These are phyloP conservation scores for Heptranchias perlo DNA, from an alignment of 2,113 vertebrate species.

Conservation along the genomic window DNA sequence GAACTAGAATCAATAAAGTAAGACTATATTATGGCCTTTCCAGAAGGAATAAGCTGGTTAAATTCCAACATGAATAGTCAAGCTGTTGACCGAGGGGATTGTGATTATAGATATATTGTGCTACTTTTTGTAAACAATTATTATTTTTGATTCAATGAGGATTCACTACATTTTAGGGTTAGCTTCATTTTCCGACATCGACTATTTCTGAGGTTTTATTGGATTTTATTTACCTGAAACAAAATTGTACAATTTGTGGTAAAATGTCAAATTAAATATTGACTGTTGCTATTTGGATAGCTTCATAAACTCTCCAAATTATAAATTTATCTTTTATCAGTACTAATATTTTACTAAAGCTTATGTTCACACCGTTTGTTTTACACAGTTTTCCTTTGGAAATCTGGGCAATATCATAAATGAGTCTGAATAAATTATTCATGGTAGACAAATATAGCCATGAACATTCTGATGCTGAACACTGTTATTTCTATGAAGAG, in stretches of 20 bases:
- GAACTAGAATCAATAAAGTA: background rate
- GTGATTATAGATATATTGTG: background rate
- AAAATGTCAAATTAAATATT: conserved; percentile 15
- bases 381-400: background rate
- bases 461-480: background rate
- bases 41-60: background rate
- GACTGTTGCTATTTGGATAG: background rate
- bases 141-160: background rate
- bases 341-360: background rate
- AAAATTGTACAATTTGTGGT: background rate
- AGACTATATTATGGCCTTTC: background rate
- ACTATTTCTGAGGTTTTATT: background rate
- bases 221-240: background rate
- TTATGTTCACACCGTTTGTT: background rate
- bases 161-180: background rate
- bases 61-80: background rate
- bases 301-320: background rate
- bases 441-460: background rate
- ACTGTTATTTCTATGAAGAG: background rate
- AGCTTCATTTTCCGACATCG: background rate
- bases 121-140: background rate
- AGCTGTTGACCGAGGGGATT: background rate
- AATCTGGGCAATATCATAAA: conserved; percentile 18
- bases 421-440: background rate
- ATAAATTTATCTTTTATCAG: background rate